These are phyloP conservation scores for Beaufortia kweichowensis DNA, from an alignment of 2,113 vertebrate species.

Conservation along the genomic window DNA sequence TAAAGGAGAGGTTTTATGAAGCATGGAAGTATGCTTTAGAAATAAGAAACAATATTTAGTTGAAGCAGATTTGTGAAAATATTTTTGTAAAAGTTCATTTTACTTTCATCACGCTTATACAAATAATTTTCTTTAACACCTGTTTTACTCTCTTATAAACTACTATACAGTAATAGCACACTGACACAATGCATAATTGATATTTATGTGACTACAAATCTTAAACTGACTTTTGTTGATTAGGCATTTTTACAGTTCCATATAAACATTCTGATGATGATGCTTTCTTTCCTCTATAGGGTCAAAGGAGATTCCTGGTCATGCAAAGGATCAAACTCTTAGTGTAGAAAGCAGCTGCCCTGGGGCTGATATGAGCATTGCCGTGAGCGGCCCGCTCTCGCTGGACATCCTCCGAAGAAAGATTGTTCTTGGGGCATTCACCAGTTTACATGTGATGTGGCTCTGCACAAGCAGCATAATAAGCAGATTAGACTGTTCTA, in stretches of 20 bases:
- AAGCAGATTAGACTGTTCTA: conserved; percentile 14
- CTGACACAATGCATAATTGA: conserved; percentile 9
- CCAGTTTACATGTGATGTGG: not conserved
- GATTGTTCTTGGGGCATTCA: not conserved
- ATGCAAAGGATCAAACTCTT: not conserved
- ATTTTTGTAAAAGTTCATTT: too few species aligned
- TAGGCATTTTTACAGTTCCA: too few species aligned
- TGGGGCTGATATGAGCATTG: not conserved
- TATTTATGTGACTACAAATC: conserved; percentile 8
- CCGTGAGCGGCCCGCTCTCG: not conserved
- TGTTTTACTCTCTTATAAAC: conserved; percentile 19
- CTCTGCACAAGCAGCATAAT: conserved; percentile 28
- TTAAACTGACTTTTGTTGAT: conserved; percentile 7
- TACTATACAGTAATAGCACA: not conserved
- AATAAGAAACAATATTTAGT: not conserved
- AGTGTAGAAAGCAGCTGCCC: conserved; percentile 9
- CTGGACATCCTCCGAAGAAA: not conserved
- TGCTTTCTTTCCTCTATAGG: not conserved
- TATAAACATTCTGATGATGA: too few species aligned
- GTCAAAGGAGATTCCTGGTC: not conserved
- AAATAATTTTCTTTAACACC: conserved; percentile 11
- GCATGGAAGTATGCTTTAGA: not conserved
- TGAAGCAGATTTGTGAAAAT: conserved; percentile 5
- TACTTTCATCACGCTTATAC: not conserved
- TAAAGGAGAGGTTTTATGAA: conserved; percentile 4